Evolutionary conservation across 2,888 invertebrate species (phyloP), one percentile per base, ranked within the genome.

Genomic region (Hirtodrosophila cameraria): DNA sequence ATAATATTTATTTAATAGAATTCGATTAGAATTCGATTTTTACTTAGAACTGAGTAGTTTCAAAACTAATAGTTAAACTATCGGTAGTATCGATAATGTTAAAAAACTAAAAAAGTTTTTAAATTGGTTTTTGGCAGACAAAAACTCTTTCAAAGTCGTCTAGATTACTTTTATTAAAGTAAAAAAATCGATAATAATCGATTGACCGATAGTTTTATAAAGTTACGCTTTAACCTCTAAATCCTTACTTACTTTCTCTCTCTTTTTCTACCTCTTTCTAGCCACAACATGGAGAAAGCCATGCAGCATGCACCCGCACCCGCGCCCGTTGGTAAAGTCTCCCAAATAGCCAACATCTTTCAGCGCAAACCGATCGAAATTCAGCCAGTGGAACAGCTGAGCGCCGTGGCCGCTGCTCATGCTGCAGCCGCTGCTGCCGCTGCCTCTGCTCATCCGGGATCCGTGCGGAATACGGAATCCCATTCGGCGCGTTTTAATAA

Each of bases 401-500:
- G 79, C 35, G 89, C 89, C 42, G 89, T 89, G 30, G 89, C 89
- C 3, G 89, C 89, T 20, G 88, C 89, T 3, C 88, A 88, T 30
- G 89, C 88, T 12, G 88, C 89, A 1, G 88, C 89, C n/a, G 87
- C 89, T 20, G 89, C 88, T 3, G 86, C 88, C 3, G 80, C 85
- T 15, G 75, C 70, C 7, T 35, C 48, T 1, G 35, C 43, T 6
- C 31, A 72, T 48, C 94, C 95, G 8, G 23, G 23, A 5, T 95
- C 96, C 38, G 96, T 95, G 60, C 93, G 97, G 5, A 23, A 23
- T 67, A 96, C 96, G 12, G 96, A 97, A 91, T 96, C 96, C 86
- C 97, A 97, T 89, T 94, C 96, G 85, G 95, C 97, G n/a, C 92
- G 96, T 65, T 97, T 97, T 90, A 97, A 97, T 90, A 97, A 96